Conservation (phyloP, 2,113 vertebrate genomes). For the Mobula birostris region DNA sequence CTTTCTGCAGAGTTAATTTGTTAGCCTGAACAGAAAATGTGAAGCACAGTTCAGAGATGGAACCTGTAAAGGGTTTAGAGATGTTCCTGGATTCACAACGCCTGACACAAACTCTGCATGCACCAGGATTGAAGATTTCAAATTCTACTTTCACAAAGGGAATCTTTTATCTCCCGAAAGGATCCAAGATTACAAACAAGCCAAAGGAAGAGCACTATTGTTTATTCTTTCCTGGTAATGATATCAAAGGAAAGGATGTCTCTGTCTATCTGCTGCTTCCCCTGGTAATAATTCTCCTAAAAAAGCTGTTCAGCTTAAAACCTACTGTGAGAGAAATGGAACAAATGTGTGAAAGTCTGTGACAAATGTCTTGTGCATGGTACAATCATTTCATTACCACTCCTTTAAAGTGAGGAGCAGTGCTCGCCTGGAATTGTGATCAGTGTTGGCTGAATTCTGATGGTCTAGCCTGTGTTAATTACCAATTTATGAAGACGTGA, state of each 20-base stretch:
- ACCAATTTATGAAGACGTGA: too few species aligned
- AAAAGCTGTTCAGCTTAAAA: neutral
- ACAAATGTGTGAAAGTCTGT: neutral
- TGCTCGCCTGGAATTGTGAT: too few species aligned
- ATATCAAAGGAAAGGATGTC: neutral
- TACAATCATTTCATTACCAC: neutral
- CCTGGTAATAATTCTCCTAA: neutral
- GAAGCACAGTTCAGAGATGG: neutral
- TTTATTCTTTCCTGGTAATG: neutral
- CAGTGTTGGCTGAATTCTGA: too few species aligned
- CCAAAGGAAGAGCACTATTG: neutral
- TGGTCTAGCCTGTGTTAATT: too few species aligned
- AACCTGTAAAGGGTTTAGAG: neutral
- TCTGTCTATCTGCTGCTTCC: neutral
- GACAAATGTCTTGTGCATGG: neutral
- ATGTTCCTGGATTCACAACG: neutral
- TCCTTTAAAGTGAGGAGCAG: too few species aligned
- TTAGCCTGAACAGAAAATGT: neutral
- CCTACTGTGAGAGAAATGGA: neutral
- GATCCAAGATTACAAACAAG: too few species aligned
- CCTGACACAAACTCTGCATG: neutral
- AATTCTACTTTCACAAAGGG: neutral
- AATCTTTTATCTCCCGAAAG: too few species aligned
- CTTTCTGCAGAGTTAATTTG: neutral
- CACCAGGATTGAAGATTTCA: neutral